These are phyloP conservation scores for Isurus oxyrinchus DNA, from an alignment of 2,113 vertebrate species.

Conservation along the genomic window DNA sequence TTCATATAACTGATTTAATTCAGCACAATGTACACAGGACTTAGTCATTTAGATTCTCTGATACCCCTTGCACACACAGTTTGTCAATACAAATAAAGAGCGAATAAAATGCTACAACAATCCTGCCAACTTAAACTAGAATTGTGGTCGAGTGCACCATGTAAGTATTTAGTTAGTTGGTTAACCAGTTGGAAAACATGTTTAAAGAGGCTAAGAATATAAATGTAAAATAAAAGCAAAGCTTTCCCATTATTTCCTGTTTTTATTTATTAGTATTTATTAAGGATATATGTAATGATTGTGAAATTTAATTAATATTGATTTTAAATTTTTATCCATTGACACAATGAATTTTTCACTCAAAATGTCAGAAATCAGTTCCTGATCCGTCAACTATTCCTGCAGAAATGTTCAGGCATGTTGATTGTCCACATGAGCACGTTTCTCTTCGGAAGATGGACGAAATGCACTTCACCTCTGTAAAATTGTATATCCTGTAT, in stretches of 20 bases:
- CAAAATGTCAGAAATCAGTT: neutral
- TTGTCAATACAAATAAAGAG: neutral
- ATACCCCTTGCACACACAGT: neutral
- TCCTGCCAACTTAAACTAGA: neutral
- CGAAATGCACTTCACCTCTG: neutral
- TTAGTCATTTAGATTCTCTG: neutral
- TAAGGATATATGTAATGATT: neutral
- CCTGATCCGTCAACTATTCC: neutral
- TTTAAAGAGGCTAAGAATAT: neutral
- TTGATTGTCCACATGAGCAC: neutral
- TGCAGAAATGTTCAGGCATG: neutral
- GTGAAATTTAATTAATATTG: neutral
- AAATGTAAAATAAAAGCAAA: too few species aligned
- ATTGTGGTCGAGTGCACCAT: neutral
- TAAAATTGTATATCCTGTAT: neutral
- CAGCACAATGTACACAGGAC: neutral
- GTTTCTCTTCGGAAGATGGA: neutral
- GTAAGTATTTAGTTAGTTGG: neutral
- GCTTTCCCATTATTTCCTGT: too few species aligned
- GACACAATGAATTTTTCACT: neutral
- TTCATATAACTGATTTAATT: neutral
- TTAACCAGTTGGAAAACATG: neutral
- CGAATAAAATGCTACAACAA: neutral
- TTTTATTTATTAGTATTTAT: too few species aligned
- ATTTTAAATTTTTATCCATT: neutral